Base-by-base conservation (phyloP, 1,140 invertebrate genomes). In the Zaprionus gabonicus region DNA sequence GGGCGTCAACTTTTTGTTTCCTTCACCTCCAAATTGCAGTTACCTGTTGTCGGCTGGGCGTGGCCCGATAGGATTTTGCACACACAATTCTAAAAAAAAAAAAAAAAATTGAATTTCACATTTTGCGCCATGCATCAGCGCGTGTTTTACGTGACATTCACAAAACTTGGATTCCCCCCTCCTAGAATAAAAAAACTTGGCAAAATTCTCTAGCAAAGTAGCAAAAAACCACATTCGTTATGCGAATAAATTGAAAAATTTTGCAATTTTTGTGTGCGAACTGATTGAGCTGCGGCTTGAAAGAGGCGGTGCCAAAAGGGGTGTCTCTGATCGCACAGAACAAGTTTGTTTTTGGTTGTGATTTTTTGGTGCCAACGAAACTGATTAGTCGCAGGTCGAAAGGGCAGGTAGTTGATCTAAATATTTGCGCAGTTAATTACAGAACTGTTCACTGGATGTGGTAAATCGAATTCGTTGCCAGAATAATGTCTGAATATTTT, bases 61-160 rank as follows among this genome's bases (percentile, higher is more conserved):
- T 76, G 73, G 73, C 55, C 51, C 15, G 59, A 59, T 75, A 71
- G 41, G 34, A 63, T 71, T 75, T 71, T 49, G 58, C 20, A 46
- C n/a, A 46, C 51, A 41, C 31, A 71, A 28, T 55, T 13, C 13
- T 13, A 38, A 58, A 23, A 15, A 3, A 27, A 27, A 27, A 27
- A 31, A 34, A 34, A 34, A 10, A 34, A 34, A 10, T 34, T 34
- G 31, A 34, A 27, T 59, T 51, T 31, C 62, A 59, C 41, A 71
- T 63, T 72, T 44, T 67, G 31, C 64, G 65, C 27, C 57, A 66
- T n/a, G 44, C 31, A 46, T 58, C 68, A 46, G 63, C 69, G 69
- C 78, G 66, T 80, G 78, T 69, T 77, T 78, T 77, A 88, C 84
- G 85, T 88, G 85, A 88, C 81, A 81, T 84, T 88, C 78, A 71